These are phyloP conservation scores for Chamaetylas fuelleborni DNA, from an alignment of 2,113 vertebrate species.

Conservation along the genomic window DNA sequence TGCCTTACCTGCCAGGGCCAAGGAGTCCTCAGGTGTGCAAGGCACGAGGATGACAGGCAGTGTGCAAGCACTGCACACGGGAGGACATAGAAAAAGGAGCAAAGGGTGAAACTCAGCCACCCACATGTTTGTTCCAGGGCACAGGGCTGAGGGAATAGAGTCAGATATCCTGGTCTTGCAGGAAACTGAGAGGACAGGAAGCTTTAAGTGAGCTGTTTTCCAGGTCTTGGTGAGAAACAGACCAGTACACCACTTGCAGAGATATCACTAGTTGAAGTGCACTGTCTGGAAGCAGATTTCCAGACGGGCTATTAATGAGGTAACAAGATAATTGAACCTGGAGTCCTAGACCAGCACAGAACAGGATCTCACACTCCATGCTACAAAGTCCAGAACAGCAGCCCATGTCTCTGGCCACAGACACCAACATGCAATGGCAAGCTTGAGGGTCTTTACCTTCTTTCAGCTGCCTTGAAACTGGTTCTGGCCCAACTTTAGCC, in stretches of 20 bases:
- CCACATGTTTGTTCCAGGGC: not conserved
- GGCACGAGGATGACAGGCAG: not conserved
- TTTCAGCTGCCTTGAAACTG: slow-evolving; percentile 14
- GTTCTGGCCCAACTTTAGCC: not conserved
- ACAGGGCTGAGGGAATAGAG: not conserved
- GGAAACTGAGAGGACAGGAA: not conserved
- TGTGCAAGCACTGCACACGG: not conserved
- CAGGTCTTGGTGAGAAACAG: not conserved
- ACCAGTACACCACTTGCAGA: not conserved
- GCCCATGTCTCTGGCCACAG: not conserved
- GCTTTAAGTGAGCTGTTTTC: not conserved
- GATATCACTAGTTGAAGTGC: not conserved
- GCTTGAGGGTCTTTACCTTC: not conserved
- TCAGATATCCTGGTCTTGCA: not conserved
- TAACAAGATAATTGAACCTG: slow-evolving; percentile 12
- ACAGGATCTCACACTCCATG: not conserved
- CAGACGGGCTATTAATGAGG: not conserved
- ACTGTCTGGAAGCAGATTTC: slow-evolving; percentile 3
- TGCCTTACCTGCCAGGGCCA: not conserved
- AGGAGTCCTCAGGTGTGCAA: not conserved
- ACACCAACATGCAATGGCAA: not conserved
- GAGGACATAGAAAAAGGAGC: not conserved
- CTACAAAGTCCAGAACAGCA: not conserved
- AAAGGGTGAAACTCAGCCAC: not conserved
- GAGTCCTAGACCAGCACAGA: not conserved